Evolutionary conservation across 2,113 vertebrate genomes (phyloP).

Genomic region (Oreochromis niloticus): DNA sequence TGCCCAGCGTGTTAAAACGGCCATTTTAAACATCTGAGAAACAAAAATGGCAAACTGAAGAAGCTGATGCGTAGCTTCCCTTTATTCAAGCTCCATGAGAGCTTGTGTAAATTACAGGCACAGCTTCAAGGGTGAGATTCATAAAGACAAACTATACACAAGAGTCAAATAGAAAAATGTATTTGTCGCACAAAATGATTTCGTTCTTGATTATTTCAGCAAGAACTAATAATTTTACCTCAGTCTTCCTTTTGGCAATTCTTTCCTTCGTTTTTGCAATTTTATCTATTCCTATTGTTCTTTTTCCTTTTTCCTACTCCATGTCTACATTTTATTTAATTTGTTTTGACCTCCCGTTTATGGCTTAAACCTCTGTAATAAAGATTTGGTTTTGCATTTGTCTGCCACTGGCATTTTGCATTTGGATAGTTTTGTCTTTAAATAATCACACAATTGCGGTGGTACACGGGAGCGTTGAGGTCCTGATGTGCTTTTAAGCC

Average conservation of each 20-base stretch:
- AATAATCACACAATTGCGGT: fast-evolving
- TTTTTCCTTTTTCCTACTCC: background rate
- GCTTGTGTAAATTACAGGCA: background rate
- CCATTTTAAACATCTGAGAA: background rate
- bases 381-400: background rate
- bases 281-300: background rate
- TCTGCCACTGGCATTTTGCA: background rate
- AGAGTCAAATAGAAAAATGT: background rate
- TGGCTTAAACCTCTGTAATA: background rate
- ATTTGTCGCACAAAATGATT: background rate
- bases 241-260: background rate
- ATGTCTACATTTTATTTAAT: background rate
- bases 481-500: background rate
- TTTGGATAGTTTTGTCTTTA: background rate
- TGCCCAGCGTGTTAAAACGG: background rate
- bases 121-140: background rate
- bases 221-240: background rate
- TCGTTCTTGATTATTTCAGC: background rate
- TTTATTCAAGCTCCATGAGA: background rate
- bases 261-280: background rate
- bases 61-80: background rate
- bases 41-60: background rate
- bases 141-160: background rate
- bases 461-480: background rate
- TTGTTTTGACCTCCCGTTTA: background rate